phyloP scores from a whole-genome alignment of 2,797 vertebrate genomes.

The Tenualosa ilisha region DNA sequence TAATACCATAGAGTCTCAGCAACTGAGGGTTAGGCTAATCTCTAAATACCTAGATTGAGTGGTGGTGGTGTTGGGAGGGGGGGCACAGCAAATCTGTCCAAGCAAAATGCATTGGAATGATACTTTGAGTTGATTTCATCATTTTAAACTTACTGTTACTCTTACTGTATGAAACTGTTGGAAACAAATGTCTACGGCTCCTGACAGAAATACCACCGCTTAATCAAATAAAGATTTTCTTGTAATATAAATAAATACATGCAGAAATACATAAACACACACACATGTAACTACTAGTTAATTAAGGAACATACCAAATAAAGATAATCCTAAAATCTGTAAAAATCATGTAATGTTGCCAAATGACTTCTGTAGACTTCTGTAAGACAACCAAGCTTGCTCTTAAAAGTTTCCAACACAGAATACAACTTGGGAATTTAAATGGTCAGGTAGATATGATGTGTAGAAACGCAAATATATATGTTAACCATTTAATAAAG shows the following conservation, averaged over 20 bases:
- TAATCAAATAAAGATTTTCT: too few relatives aligned
- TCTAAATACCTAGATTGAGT: background rate
- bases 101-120: background rate
- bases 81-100: background rate
- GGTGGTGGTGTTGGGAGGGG: background rate
- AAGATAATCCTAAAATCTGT: too few relatives aligned
- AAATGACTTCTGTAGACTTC: too few relatives aligned
- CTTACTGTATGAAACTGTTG: too few relatives aligned
- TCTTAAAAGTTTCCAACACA: background rate
- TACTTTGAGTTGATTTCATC: background rate
- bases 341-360: too few relatives aligned
- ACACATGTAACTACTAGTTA: background rate
- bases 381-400: too few relatives aligned
- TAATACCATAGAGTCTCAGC: background rate
- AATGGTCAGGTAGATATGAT: background rate
- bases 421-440: background rate
- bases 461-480: background rate
- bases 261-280: too few relatives aligned
- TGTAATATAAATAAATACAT: too few relatives aligned
- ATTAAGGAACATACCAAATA: background rate
- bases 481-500: background rate
- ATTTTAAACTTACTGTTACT: background rate
- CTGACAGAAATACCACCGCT: too few relatives aligned
- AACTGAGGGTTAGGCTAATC: conserved; percentile 22
- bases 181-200: too few relatives aligned